Evolutionary conservation across 2,113 vertebrate species (phyloP).

Genomic region (Hydrochoerus hydrochaeris): DNA sequence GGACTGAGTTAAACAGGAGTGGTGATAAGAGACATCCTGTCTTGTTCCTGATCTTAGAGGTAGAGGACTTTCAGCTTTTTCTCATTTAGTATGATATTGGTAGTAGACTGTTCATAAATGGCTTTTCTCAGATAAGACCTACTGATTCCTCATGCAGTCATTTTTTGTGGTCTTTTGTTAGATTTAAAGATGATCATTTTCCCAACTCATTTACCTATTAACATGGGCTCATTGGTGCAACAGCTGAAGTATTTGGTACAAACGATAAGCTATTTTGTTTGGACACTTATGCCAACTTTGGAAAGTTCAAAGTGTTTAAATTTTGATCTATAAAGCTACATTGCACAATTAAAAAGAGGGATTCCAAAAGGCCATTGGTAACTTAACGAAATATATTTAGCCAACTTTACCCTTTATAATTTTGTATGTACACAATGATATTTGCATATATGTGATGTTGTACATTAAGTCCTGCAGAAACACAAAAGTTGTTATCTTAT

Average conservation of each 20-base stretch:
- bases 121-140: not conserved
- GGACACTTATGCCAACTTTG: not conserved
- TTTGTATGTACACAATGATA: not conserved
- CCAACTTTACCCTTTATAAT: not conserved
- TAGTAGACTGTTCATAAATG: not conserved
- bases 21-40: not conserved
- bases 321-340: not conserved
- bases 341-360: not conserved
- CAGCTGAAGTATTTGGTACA: not conserved
- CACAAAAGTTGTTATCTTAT: not conserved
- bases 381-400: conserved; percentile 21
- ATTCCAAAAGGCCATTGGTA: not conserved
- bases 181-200: not conserved
- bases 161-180: not conserved
- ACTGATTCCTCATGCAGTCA: not conserved
- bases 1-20: not conserved
- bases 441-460: not conserved
- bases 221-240: not conserved
- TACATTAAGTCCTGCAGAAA: not conserved
- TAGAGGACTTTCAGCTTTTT: not conserved
- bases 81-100: not conserved
- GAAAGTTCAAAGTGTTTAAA: not conserved
- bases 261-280: not conserved
- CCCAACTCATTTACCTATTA: not conserved
- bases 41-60: not conserved